Evolutionary conservation across 1,140 invertebrate species (phyloP).

Genomic region (Monochamus saltuarius): DNA sequence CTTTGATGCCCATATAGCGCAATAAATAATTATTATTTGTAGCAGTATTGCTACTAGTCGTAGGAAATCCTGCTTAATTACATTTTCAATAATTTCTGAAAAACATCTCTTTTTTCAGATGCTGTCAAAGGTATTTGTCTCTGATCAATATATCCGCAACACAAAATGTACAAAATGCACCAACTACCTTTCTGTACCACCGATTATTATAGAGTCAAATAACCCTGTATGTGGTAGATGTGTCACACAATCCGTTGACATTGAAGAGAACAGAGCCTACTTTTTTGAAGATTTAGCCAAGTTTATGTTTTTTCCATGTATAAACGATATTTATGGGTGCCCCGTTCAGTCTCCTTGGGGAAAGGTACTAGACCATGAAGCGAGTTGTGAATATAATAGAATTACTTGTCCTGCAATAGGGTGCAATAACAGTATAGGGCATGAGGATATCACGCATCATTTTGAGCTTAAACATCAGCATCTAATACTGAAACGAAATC

Average conservation of each 20-base stretch:
- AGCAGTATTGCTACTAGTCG: too few relatives aligned
- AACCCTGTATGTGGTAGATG: slow-evolving; percentile 6
- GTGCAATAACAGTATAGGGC: not conserved
- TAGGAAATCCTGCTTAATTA: too few relatives aligned
- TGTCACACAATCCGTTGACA: not conserved
- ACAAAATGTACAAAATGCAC: slow-evolving; percentile 2
- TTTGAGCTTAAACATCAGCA: not conserved
- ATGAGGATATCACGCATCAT: not conserved
- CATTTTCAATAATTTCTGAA: too few relatives aligned
- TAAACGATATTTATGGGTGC: slow-evolving; percentile 3
- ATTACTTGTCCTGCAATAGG: not conserved
- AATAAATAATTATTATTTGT: too few relatives aligned
- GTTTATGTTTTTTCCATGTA: slow-evolving; percentile 11
- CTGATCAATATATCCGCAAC: too few relatives aligned
- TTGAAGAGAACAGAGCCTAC: not conserved
- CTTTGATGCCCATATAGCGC: too few relatives aligned
- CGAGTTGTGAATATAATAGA: not conserved
- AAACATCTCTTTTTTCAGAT: not conserved
- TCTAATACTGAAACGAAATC: not conserved
- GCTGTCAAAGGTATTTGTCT: too few relatives aligned
- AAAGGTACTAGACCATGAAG: not conserved
- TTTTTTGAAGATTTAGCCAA: slow-evolving; percentile 5
- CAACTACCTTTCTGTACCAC: slow-evolving; percentile 9
- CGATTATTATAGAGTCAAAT: not conserved
- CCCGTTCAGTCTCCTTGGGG: slow-evolving; percentile 2